A percentile compares a stretch with the other conserved stretches of the same genome.
These are phyloP conservation scores for Spongilla lacustris DNA, from an alignment of 37 sponge, comb jelly and placozoan species.

Conservation along the genomic window DNA sequence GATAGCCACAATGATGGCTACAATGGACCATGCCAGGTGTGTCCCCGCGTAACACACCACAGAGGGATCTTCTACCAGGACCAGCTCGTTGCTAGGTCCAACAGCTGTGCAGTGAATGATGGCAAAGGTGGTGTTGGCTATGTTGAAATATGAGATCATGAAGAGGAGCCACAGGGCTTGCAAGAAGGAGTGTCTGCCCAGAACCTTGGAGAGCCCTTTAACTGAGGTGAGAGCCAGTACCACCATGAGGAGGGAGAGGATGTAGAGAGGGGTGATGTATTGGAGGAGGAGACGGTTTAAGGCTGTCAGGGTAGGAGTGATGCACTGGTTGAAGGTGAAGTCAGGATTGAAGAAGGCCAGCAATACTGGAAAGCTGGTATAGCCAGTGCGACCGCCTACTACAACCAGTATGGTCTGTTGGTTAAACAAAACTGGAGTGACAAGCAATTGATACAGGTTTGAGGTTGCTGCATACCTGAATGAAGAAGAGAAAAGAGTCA, in stretches of 20 bases:
- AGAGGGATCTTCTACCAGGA: conserved; percentile 62
- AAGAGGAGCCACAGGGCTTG: conserved; percentile 72
- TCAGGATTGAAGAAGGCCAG: conserved; percentile 61
- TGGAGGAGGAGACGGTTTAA: conserved; percentile 32
- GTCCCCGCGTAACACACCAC: conserved; percentile 44
- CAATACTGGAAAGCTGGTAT: conserved; percentile 13
- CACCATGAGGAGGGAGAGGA: conserved; percentile 47
- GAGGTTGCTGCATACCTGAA: conserved; percentile 31
- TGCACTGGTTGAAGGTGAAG: conserved; percentile 72
- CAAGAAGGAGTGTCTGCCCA: conserved; percentile 67
- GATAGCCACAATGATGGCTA: conserved; percentile 28
- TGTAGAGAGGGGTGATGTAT: conserved; percentile 70
- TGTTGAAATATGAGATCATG: conserved; percentile 70
- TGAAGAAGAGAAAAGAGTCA: conserved; percentile 75
- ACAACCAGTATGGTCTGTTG: conserved; percentile 44
- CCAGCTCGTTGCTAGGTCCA: conserved; percentile 20
- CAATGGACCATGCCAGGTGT: conserved; percentile 57
- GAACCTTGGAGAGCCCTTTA: conserved; percentile 31
- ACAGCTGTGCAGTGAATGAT: conserved; percentile 55
- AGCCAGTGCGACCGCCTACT: conserved; percentile 47
- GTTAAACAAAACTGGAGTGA: not conserved
- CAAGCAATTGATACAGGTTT: not conserved
- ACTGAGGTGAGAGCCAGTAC: conserved; percentile 18
- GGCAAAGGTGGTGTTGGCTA: conserved; percentile 56
- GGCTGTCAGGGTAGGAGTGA: conserved; percentile 48